Evolutionary conservation across 2,888 invertebrate genomes (phyloP).

Genomic region (Malachius bipustulatus): DNA sequence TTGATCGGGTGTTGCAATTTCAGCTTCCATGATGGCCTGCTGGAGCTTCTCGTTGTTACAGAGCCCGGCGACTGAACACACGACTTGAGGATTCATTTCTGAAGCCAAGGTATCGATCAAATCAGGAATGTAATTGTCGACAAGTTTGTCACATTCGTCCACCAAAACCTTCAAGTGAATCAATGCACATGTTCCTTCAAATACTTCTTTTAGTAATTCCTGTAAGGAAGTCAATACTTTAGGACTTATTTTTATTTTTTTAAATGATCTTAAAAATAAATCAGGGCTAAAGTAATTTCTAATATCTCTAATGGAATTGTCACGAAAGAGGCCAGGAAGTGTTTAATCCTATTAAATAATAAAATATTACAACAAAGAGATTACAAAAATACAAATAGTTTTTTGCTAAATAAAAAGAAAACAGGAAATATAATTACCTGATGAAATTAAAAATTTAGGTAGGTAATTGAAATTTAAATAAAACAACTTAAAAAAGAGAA

Average conservation of each 20-base stretch:
- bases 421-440: too few species aligned
- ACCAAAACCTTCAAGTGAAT: constrained; percentile 62
- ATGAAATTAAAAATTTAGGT: too few species aligned
- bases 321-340: too few species aligned
- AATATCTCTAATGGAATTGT: too few species aligned
- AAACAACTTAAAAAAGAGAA: too few species aligned
- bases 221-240: constrained; percentile 30
- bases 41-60: constrained; percentile 71
- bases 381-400: too few species aligned
- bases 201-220: constrained; percentile 73
- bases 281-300: too few species aligned
- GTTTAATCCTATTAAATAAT: too few species aligned
- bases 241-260: constrained; percentile 1
- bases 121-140: constrained; percentile 78
- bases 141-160: constrained; percentile 65
- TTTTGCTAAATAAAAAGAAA: too few species aligned
- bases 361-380: too few species aligned
- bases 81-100: constrained; percentile 82
- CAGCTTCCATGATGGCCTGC: constrained; percentile 44
- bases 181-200: constrained; percentile 76
- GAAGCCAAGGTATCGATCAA: constrained; percentile 78
- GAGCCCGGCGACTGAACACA: constrained; percentile 77
- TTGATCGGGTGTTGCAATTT: constrained; percentile 7
- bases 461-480: too few species aligned
- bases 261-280: neutral